Evolutionary conservation across 2,113 vertebrate genomes (phyloP).

Genomic region (Myocastor coypus): DNA sequence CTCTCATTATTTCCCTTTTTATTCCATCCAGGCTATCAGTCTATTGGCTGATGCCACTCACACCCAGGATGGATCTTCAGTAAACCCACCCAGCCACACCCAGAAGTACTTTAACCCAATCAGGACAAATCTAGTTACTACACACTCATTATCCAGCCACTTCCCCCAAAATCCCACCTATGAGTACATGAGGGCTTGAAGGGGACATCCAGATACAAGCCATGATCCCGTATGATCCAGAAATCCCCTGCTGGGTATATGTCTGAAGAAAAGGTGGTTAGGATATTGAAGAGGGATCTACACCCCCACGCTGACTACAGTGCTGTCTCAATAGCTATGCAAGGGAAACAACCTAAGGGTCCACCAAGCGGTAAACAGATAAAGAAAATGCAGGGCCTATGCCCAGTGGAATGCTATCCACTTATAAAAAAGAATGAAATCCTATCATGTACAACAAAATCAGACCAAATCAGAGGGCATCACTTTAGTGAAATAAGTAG

Average conservation of each 20-base stretch:
- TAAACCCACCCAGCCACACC: not conserved
- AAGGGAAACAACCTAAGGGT: not conserved
- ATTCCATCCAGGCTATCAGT: not conserved
- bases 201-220: not conserved
- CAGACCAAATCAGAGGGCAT: not conserved
- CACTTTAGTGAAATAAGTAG: not conserved
- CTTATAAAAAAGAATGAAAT: not conserved
- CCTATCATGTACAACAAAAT: not conserved
- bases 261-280: not conserved
- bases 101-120: not conserved
- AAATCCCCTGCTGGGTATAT: not conserved
- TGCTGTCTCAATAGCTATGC: not conserved
- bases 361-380: not conserved
- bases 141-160: not conserved
- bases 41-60: not conserved
- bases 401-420: not conserved
- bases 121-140: not conserved
- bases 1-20: not conserved
- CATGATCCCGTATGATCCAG: not conserved
- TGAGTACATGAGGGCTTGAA: not conserved
- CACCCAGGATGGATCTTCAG: not conserved
- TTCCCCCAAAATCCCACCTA: not conserved
- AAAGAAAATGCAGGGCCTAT: not conserved
- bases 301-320: not conserved
- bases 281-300: not conserved